Conservation (phyloP, 1,140 invertebrate species). For the Apis mellifera region Amel_HAv3.1 CM009931.2:15325501-15326000, state of each 20-base stretch:
- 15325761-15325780: neutral
- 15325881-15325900: too few relatives aligned
- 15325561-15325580: neutral
- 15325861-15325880: too few relatives aligned
- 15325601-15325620: constrained; percentile 26
- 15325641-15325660: constrained; percentile 55
- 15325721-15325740: constrained; percentile 28
- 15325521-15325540: constrained; percentile 17
- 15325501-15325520: neutral
- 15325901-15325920: too few relatives aligned
- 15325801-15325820: too few relatives aligned
- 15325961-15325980: too few relatives aligned
- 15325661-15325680: constrained; percentile 27
- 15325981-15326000: too few relatives aligned
- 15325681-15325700: constrained; percentile 3
- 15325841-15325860: too few relatives aligned
- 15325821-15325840: neutral
- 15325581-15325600: neutral
- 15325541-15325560: constrained; percentile 2
- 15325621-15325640: constrained; percentile 32
- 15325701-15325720: constrained; percentile 26
- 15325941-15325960: too few relatives aligned
- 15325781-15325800: neutral
- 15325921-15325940: too few relatives aligned
- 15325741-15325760: constrained; percentile 25